Conservation (phyloP, 2,797 vertebrate species). For the Siniperca undulata region DNA sequence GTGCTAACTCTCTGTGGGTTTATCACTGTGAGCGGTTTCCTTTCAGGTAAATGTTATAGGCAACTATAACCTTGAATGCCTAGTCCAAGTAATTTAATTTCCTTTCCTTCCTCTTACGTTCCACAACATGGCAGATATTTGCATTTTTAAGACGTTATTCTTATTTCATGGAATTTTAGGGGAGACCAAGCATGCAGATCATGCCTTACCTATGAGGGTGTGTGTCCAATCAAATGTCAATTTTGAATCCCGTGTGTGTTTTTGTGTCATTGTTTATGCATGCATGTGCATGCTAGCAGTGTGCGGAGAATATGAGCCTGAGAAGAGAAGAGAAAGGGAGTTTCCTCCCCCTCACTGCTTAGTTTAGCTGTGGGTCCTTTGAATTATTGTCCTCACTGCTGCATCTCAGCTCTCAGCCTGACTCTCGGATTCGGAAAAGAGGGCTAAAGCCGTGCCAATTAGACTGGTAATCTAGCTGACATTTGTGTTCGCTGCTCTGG, state of each 20-base stretch:
- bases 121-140: background rate
- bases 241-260: background rate
- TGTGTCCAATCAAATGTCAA: background rate
- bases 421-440: slow-evolving; percentile 40
- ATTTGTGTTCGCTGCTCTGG: slow-evolving; percentile 65
- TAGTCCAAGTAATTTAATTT: background rate
- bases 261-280: slow-evolving; percentile 25
- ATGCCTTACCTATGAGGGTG: background rate
- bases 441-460: slow-evolving; percentile 60
- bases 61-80: background rate
- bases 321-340: background rate
- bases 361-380: slow-evolving; percentile 22
- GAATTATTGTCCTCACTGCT: slow-evolving; percentile 44
- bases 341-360: slow-evolving; percentile 5
- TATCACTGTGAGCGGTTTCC: background rate
- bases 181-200: slow-evolving; percentile 3
- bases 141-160: background rate
- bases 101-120: background rate
- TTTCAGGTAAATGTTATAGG: background rate
- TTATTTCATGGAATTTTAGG: slow-evolving; percentile 1
- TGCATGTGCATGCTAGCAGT: slow-evolving; percentile 18
- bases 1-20: background rate
- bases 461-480: slow-evolving; percentile 73
- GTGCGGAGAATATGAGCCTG: slow-evolving; percentile 24
- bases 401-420: slow-evolving; percentile 40